Base-by-base conservation (phyloP, 2,797 vertebrate species). In the Sarcoramphus papa region DNA sequence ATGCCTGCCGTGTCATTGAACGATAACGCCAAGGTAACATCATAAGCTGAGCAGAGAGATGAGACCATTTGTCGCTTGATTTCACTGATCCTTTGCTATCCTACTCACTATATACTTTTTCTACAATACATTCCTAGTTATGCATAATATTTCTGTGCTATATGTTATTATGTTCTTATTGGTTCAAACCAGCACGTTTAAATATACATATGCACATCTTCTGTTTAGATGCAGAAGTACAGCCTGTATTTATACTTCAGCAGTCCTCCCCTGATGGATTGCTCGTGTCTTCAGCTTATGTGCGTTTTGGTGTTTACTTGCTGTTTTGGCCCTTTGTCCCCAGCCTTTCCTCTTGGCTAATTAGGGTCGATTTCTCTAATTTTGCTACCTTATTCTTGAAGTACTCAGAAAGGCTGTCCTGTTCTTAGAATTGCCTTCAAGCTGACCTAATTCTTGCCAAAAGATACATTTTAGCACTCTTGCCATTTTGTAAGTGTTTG, bases 361-460 rank as follows among this genome's bases (percentile, higher is more conserved):
- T 59, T 50, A 40, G 41, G 45, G 50, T 24, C 0, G 1, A 31
- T 68, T 78, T 64, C 76, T 30, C 12, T 73, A 14, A n/a, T 57
- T 90, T 69, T 54, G 45, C 62, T 85, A 21, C 73, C 59, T 90
- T 65, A 57, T 56, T 93, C 90, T n/a, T 78, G 47, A 82, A 82
- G 64, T 86, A 89, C 82, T 84, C 13, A 15, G 68, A 90, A 90
- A 21, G 65, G 25, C 37, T 43, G 21, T 50, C 89, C 73, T 63
- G 27, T 91, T 96, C 89, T 74, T 92, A 68, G 94, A 91, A 77
- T 67, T 80, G 69, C 82, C 40, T 73, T 88, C 10, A 7, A 80
- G 28, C 64, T 81, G 87, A 90, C 87, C 65, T 62, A 12, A 78
- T 95, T 94, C 74, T 85, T 95, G 92, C 76, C 79, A 62, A 43